Conservation (phyloP, 2,888 invertebrate species). For the Dryadula phaetusa region DNA sequence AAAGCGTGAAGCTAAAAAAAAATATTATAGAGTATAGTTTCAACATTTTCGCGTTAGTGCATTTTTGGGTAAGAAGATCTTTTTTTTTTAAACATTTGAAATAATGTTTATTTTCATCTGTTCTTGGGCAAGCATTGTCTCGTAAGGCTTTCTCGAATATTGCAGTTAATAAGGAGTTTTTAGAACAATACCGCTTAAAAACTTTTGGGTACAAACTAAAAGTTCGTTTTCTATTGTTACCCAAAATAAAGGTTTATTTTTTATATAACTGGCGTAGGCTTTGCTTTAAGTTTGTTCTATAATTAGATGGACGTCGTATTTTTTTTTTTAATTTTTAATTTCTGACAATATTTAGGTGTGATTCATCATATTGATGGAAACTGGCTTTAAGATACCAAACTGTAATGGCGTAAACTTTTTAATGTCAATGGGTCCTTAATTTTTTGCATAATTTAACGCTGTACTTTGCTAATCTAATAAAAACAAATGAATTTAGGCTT, state of each 20-base stretch:
- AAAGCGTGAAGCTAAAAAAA: too few relatives aligned
- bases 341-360: too few relatives aligned
- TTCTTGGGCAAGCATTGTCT: constrained; percentile 25
- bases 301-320: background rate
- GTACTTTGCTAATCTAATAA: too few relatives aligned
- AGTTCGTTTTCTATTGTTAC: constrained; percentile 24
- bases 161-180: constrained; percentile 17
- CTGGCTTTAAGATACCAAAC: too few relatives aligned
- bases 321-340: constrained; percentile 4
- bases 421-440: too few relatives aligned
- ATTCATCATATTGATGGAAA: too few relatives aligned
- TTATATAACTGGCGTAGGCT: background rate
- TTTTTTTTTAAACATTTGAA: background rate
- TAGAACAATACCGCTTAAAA: constrained; percentile 24
- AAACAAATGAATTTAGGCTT: too few relatives aligned
- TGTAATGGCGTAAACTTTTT: too few relatives aligned
- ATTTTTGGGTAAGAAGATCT: too few relatives aligned
- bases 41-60: too few relatives aligned
- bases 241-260: background rate
- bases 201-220: constrained; percentile 16
- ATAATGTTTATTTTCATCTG: constrained; percentile 1
- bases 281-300: constrained; percentile 1
- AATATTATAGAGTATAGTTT: too few relatives aligned
- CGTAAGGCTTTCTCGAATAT: constrained; percentile 26
- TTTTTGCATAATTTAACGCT: too few relatives aligned